These are phyloP conservation scores for Gadus chalcogrammus DNA, from an alignment of 2,113 vertebrate species.

Conservation along the genomic window DNA sequence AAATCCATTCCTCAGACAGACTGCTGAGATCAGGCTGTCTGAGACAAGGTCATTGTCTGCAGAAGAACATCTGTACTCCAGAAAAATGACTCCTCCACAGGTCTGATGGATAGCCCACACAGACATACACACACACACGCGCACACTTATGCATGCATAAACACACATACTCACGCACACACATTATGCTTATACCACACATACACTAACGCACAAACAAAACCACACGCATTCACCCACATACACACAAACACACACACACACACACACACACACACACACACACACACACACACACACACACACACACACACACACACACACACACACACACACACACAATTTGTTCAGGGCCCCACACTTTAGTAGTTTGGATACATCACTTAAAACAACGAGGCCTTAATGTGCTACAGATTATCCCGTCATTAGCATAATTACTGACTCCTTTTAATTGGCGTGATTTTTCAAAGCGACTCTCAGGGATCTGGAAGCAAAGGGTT, in stretches of 20 bases:
- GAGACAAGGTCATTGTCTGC: constrained; percentile 8
- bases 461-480: too few species aligned
- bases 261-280: not conserved
- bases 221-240: constrained; percentile 15
- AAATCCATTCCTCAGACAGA: not conserved
- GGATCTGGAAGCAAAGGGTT: too few species aligned
- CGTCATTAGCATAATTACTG: too few species aligned
- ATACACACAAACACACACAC: constrained; percentile 20
- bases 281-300: not conserved
- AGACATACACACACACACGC: not conserved
- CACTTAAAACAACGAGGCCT: too few species aligned
- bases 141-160: not conserved
- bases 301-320: too few species aligned
- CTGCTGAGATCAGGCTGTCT: not conserved
- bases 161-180: not conserved
- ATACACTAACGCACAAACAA: constrained; percentile 15
- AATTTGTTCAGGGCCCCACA: too few species aligned
- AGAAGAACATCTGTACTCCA: not conserved
- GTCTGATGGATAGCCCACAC: not conserved
- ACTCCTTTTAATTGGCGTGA: too few species aligned
- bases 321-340: too few species aligned
- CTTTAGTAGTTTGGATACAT: too few species aligned
- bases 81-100: not conserved
- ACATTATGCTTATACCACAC: constrained; percentile 4
- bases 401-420: too few species aligned